Evolutionary conservation across 2,888 invertebrate species (phyloP).

Genomic region (Kryphioiulus occultus): DNA sequence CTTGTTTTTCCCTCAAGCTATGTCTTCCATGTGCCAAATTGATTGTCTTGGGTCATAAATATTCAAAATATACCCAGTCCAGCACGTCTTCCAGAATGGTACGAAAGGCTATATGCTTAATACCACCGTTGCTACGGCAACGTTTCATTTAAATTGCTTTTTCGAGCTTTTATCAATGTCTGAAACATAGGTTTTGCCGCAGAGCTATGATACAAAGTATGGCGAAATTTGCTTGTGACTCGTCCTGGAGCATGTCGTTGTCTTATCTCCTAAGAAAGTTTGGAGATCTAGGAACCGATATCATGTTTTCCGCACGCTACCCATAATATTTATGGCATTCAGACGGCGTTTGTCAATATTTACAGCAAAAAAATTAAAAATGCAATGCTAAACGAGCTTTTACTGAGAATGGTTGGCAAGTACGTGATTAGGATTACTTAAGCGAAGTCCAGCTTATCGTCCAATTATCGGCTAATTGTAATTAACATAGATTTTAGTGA

Average conservation of each 20-base stretch:
- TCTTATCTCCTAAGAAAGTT: not conserved
- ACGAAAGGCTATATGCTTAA: not conserved
- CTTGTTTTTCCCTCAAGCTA: not conserved
- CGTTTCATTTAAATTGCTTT: not conserved
- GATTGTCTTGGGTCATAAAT: not conserved
- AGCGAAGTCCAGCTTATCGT: not conserved
- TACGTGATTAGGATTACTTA: not conserved
- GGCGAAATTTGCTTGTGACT: not conserved
- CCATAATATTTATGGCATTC: not conserved
- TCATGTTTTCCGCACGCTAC: not conserved
- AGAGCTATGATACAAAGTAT: not conserved
- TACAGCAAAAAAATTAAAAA: not conserved
- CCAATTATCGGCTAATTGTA: not conserved
- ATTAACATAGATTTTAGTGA: not conserved
- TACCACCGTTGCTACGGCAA: not conserved
- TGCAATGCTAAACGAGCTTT: not conserved
- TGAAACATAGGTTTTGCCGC: not conserved
- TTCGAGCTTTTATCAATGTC: conserved; percentile 8
- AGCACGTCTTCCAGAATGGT: not conserved
- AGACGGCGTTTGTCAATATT: not conserved
- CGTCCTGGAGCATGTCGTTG: not conserved
- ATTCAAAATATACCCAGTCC: not conserved
- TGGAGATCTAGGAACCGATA: not conserved
- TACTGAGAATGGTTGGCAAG: not conserved
- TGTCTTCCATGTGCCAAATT: not conserved